Base-by-base conservation (phyloP, 2,888 invertebrate species). In the Melolontha melolontha region DNA sequence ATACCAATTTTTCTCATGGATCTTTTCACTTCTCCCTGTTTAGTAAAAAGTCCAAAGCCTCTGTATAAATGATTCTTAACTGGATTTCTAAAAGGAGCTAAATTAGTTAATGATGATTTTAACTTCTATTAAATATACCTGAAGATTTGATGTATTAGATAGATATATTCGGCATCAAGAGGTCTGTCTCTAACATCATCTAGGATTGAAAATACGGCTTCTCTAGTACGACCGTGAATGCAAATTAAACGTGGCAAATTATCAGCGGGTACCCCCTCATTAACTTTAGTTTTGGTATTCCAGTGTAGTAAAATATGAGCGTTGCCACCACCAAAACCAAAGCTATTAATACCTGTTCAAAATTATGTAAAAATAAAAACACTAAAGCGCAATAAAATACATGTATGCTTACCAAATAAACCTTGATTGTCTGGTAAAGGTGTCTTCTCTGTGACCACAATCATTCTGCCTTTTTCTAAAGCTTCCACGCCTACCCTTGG, bases 211-310 rank as follows among this genome's bases (percentile, higher is more conserved):
- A 88, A 86, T 0, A 94, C 88, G 0, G 91, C 90, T 59, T 92
- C 90, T 76, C 92, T 90, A 0, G 93, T 93, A 52, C 96, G 87
- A 0, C 94, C 94, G 14, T 93, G 91, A 69, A 86, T 88, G 50
- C 88, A 87, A n/a, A 92, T 87, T 54, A 96, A 82, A 57, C 94
- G 87, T 0, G 92, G 92, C 0, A 91, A 79, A 73, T 88, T 86
- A 74, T 92, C 92, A 0, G 79, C 76, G 0, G 91, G 90, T 11
- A 87, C 77, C 11, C 88, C 91, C 2, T 86, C 83, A 79, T 91
- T 91, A 0, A 87, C 82, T 83, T 90, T 91, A 34, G 76, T 86
- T 69, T 87, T 87, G 0, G 84, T 78, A 65, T 88, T 82, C 52
- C 90, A 88, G 78, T 87, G 87, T 6, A 93, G 79, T 49, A 93